Evolutionary conservation across 92 coral and sea anemone species (phyloP), one percentile per base, ranked within the genome.

Genomic region (Isaurus tuberculatus): DNA sequence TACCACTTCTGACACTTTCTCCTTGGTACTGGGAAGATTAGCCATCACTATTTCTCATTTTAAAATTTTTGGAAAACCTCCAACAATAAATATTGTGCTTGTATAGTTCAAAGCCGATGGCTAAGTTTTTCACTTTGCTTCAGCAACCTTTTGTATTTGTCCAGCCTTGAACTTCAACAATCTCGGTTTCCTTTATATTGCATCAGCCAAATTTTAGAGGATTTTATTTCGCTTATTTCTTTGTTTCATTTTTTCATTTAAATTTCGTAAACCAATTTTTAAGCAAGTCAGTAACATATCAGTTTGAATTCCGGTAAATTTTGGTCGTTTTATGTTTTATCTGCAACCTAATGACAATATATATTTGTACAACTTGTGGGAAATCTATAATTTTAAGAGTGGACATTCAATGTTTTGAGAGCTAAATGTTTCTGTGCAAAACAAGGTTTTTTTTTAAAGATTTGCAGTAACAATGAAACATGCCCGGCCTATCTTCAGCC

Each of bases 91-190:
- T 42, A 77, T 57, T 25, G 26, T 20, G 49, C 34, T 64, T 71
- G 69, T 57, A 22, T 4, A 0, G 2, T 20, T 6, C 46, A 58
- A 23, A 8, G 68, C 29, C 64, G 43, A n/a, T 58, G 8, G 20
- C n/a, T 19, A 16, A 19, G 34, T 15, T 14, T 17, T 16, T 46
- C 33, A n/a, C 15, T 40, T 61, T 60, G 33, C 19, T 32, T 37
- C 69, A 46, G 7, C 32, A 51, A 57, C 14, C 8, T 32, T 28
- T 30, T n/a, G 36, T 77, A 58, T 77, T 77, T 77, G 82, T 55
- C 32, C 82, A 77, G 58, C 82, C 70, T 77, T 77, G 82, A 77
- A 77, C 82, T 77, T 60, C 46, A 10, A n/a, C 23, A 15, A n/a
- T 19, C n/a, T 29, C 51, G 66, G 13, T 19, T 30, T 33, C 29